Percentiles rank a stretch among this genome's conserved stretches.
Evolutionary conservation across 2,888 invertebrate genomes (phyloP).

Genomic region (Cordylochernes scorpioides): DNA sequence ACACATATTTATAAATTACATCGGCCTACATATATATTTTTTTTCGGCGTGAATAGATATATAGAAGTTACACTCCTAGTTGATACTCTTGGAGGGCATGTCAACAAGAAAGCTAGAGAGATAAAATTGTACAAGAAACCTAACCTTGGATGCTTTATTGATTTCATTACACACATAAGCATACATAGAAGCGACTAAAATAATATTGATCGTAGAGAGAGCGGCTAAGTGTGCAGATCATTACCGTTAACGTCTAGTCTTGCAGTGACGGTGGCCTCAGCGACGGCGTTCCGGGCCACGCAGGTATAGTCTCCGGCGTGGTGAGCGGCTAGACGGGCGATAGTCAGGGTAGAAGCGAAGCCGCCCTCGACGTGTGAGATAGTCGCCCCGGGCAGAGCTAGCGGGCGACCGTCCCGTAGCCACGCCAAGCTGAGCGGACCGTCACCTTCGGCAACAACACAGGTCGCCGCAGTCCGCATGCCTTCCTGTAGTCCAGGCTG

Average conservation of each 20-base stretch:
- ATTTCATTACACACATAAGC: too few species aligned
- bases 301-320: constrained; percentile 21
- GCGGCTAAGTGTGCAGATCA: too few species aligned
- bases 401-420: constrained; percentile 20
- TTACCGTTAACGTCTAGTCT: constrained; percentile 13
- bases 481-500: constrained; percentile 10
- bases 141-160: too few species aligned
- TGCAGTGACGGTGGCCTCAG: constrained; percentile 18
- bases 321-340: constrained; percentile 18
- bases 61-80: too few species aligned
- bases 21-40: too few species aligned
- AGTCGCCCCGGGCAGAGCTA: constrained; percentile 14
- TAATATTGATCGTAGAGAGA: too few species aligned
- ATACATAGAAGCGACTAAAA: too few species aligned
- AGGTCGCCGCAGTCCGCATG: constrained; percentile 9
- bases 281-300: constrained; percentile 18
- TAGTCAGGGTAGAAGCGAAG: constrained; percentile 18
- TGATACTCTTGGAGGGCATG: too few species aligned
- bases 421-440: constrained; percentile 21
- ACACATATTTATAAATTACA: too few species aligned
- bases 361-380: constrained; percentile 11
- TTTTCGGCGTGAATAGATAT: too few species aligned
- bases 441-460: constrained; percentile 11
- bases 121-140: too few species aligned
- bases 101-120: too few species aligned